A percentile compares a stretch with the other conserved stretches of the same genome.
These are phyloP conservation scores for Ceyx margarethae DNA, from an alignment of 2,113 vertebrate species.

Conservation along the genomic window DNA sequence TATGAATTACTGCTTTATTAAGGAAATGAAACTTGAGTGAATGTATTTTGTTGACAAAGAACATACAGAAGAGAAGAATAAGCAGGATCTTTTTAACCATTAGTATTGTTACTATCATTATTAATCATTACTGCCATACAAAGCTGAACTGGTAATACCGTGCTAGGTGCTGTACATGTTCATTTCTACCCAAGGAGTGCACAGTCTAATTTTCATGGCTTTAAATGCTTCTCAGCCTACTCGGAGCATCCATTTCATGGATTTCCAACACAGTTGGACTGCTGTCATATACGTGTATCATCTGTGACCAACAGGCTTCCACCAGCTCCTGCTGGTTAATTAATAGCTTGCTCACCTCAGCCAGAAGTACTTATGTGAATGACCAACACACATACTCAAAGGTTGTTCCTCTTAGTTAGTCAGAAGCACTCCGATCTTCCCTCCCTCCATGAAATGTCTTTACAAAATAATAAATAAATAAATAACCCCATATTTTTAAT, in stretches of 20 bases:
- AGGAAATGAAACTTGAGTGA: neutral
- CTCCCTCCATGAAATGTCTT: neutral
- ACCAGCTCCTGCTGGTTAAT: neutral
- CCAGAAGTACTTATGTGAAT: neutral
- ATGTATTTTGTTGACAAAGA: neutral
- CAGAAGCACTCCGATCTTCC: neutral
- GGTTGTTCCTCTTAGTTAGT: neutral
- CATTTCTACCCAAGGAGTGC: neutral
- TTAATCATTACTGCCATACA: neutral
- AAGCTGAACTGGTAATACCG: fast-evolving
- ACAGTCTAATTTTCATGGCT: neutral
- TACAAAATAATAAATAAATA: neutral
- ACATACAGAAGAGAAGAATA: neutral
- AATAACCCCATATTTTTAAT: neutral
- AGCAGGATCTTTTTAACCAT: neutral
- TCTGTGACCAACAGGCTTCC: neutral
- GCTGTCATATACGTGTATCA: neutral
- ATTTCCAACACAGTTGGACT: neutral
- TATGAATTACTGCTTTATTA: neutral
- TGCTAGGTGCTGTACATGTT: fast-evolving
- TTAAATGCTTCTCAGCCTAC: neutral
- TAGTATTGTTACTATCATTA: neutral
- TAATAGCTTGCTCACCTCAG: neutral
- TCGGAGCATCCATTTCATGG: neutral
- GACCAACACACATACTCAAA: neutral